Evolutionary conservation across 92 coral and sea anemone genomes (phyloP).

Genomic region (Galaxea fascicularis): DNA sequence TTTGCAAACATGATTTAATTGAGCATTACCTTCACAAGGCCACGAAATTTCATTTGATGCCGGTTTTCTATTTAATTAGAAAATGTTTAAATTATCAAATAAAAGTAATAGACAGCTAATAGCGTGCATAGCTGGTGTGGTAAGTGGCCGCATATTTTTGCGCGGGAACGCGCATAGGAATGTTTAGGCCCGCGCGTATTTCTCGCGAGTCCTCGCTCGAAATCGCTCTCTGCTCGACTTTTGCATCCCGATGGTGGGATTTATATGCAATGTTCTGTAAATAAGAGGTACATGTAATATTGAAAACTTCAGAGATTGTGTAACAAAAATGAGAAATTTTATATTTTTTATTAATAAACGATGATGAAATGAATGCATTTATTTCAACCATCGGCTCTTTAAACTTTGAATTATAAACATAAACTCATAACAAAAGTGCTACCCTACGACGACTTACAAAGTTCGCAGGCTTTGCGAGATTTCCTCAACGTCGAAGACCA

Average conservation of each 20-base stretch:
- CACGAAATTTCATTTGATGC: neutral
- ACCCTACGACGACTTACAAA: too few relatives aligned
- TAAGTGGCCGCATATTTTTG: neutral
- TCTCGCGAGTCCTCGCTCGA: neutral
- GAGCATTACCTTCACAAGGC: neutral
- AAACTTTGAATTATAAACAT: neutral
- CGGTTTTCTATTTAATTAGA: neutral
- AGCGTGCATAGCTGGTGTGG: too few relatives aligned
- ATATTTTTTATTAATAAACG: neutral
- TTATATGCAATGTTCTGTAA: neutral
- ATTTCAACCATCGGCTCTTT: neutral
- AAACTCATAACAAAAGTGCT: too few relatives aligned
- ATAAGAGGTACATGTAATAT: neutral
- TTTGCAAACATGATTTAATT: neutral
- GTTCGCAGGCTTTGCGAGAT: too few relatives aligned
- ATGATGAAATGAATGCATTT: neutral
- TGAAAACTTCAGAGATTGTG: neutral
- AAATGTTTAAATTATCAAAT: too few relatives aligned
- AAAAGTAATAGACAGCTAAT: too few relatives aligned
- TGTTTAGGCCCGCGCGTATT: neutral
- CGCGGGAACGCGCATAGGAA: neutral
- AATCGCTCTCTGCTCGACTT: neutral
- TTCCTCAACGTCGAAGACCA: too few relatives aligned
- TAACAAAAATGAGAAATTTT: neutral
- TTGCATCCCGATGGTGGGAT: neutral